Conservation (phyloP, 2,888 invertebrate genomes). For the Drosophila gaucha region DNA sequence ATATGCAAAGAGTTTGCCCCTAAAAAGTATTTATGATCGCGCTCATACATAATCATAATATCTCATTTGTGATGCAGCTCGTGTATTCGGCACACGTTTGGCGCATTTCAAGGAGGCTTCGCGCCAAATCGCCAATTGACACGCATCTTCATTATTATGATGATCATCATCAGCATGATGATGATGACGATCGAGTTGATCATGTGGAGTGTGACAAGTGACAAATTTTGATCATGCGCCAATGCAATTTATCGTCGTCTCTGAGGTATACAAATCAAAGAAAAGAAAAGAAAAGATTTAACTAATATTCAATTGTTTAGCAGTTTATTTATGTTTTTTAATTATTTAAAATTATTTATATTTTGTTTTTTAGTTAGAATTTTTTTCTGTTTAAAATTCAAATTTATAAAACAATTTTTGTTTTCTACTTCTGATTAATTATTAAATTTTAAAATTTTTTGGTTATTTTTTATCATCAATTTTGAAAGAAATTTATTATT, state of each 20-base stretch:
- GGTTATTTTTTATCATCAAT: background rate
- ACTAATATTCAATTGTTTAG: background rate
- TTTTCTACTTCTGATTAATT: too few species aligned
- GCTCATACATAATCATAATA: conserved; percentile 42
- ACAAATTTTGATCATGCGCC: conserved; percentile 43
- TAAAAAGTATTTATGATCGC: conserved; percentile 33
- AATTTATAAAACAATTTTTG: background rate
- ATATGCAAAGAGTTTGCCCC: conserved; percentile 32
- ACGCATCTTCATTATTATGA: conserved; percentile 32
- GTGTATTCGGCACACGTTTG: conserved; percentile 69
- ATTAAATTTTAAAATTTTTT: background rate
- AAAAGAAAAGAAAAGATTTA: background rate
- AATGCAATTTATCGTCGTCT: conserved; percentile 31
- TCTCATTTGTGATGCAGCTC: conserved; percentile 48
- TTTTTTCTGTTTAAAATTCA: background rate
- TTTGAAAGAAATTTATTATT: too few species aligned
- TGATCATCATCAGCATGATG: background rate
- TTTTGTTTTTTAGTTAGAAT: background rate
- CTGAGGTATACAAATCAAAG: conserved; percentile 24
- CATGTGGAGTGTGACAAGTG: conserved; percentile 16
- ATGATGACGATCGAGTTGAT: conserved; percentile 1
- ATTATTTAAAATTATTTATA: conserved; percentile 6
- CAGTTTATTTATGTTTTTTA: conserved; percentile 4
- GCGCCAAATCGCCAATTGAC: conserved; percentile 24
- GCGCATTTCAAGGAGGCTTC: conserved; percentile 55